Conservation (phyloP, 2,888 invertebrate species). For the Acheta domesticus region DNA sequence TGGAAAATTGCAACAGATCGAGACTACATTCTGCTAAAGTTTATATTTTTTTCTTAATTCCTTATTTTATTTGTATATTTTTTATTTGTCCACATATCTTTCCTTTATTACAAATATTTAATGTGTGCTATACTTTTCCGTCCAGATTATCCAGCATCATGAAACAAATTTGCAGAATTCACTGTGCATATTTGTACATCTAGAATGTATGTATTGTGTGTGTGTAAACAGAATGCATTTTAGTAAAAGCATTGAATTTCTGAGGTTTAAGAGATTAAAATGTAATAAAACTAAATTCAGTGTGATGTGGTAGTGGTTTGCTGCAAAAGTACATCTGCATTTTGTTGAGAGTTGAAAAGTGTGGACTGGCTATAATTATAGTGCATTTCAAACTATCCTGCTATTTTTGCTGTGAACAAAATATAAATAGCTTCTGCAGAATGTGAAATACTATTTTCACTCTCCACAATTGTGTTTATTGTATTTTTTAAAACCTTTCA, state of each 20-base stretch:
- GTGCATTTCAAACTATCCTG: neutral
- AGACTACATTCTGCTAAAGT: neutral
- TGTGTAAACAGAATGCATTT: neutral
- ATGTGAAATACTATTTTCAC: too few species aligned
- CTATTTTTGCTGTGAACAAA: too few species aligned
- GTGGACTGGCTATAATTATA: neutral
- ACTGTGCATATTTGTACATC: neutral
- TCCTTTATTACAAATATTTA: conserved; percentile 2
- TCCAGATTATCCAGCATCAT: conserved; percentile 18
- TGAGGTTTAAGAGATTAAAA: neutral
- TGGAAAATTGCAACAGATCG: neutral
- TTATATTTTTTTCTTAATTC: neutral
- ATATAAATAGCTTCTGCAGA: too few species aligned
- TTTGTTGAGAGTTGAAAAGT: neutral
- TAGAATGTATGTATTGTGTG: neutral
- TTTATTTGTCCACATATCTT: neutral
- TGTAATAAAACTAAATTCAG: neutral
- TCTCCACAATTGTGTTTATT: too few species aligned
- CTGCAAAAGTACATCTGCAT: neutral
- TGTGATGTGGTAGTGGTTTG: neutral
- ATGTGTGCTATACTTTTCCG: conserved; percentile 18
- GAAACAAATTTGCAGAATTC: conserved; percentile 8
- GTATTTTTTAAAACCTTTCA: too few species aligned
- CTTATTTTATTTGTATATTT: neutral
- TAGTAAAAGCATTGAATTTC: neutral